These are phyloP conservation scores for Apis dorsata DNA, from an alignment of 1,140 invertebrate species.

Conservation along the genomic window DNA sequence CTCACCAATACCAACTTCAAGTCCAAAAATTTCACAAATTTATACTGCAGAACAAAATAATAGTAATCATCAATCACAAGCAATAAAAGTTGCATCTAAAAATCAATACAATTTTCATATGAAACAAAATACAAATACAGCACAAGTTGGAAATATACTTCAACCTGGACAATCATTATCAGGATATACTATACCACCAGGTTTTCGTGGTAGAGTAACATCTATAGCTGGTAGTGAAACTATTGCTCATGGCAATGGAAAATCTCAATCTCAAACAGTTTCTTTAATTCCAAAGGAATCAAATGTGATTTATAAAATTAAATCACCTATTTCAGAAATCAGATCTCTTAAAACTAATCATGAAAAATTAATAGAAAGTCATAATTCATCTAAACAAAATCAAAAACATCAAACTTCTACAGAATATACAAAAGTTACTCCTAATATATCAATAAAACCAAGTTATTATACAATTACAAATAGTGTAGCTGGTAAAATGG, in stretches of 20 bases:
- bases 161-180: conserved; percentile 83
- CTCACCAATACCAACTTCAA: neutral
- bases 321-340: conserved; percentile 63
- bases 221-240: conserved; percentile 83
- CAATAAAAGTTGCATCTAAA: conserved; percentile 61
- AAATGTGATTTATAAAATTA: conserved; percentile 47
- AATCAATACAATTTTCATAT: conserved; percentile 72
- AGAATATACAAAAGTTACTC: conserved; percentile 26
- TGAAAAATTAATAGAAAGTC: conserved; percentile 42
- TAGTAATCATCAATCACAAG: conserved; percentile 66
- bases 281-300: conserved; percentile 80
- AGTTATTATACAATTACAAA: conserved; percentile 85
- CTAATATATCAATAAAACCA: conserved; percentile 57
- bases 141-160: conserved; percentile 79
- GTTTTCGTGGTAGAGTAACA: conserved; percentile 84
- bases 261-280: conserved; percentile 85
- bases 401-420: neutral
- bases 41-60: conserved; percentile 27
- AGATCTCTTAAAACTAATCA: conserved; percentile 68
- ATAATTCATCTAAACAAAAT: neutral
- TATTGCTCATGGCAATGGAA: conserved; percentile 80
- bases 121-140: conserved; percentile 66
- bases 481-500: conserved; percentile 86
- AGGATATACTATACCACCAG: conserved; percentile 84
- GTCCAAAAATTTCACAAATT: conserved; percentile 22